Conservation (phyloP, 2,113 vertebrate species). For the Baryphthengus martii region DNA sequence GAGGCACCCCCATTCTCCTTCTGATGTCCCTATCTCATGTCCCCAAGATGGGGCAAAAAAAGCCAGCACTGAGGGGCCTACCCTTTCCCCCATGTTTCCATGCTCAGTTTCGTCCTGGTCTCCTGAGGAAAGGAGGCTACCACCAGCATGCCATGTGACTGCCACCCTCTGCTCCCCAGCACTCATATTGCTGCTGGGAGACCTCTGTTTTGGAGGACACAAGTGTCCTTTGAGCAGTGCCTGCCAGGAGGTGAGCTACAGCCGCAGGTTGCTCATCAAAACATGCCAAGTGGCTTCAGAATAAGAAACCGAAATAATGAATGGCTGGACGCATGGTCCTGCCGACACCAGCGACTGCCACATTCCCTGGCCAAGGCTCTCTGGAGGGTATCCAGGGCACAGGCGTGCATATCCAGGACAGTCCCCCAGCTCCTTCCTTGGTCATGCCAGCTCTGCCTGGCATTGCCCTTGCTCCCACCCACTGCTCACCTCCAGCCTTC, state of each 20-base stretch:
- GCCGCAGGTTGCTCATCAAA: not conserved
- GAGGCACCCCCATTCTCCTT: not conserved
- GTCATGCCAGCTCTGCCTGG: not conserved
- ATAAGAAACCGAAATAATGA: not conserved
- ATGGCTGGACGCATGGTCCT: fast-evolving
- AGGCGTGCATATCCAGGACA: fast-evolving
- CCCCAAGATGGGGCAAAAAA: not conserved
- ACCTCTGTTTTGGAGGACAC: not conserved
- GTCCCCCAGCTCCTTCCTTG: not conserved
- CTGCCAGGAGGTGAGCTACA: not conserved
- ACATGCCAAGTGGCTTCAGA: fast-evolving
- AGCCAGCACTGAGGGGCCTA: fast-evolving
- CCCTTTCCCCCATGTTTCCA: not conserved
- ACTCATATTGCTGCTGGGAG: not conserved
- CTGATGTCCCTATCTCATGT: fast-evolving
- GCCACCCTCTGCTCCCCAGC: not conserved
- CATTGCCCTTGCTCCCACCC: not conserved
- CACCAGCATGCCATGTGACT: fast-evolving
- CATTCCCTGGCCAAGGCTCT: fast-evolving
- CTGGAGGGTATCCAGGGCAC: fast-evolving
- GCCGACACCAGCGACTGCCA: fast-evolving
- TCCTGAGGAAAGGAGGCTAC: fast-evolving
- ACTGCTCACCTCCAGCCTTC: not conserved
- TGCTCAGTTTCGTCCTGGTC: fast-evolving
- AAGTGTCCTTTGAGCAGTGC: not conserved